These are phyloP conservation scores for Drosophila meridiana DNA, from an alignment of 2,888 invertebrate species.

Conservation along the genomic window DNA sequence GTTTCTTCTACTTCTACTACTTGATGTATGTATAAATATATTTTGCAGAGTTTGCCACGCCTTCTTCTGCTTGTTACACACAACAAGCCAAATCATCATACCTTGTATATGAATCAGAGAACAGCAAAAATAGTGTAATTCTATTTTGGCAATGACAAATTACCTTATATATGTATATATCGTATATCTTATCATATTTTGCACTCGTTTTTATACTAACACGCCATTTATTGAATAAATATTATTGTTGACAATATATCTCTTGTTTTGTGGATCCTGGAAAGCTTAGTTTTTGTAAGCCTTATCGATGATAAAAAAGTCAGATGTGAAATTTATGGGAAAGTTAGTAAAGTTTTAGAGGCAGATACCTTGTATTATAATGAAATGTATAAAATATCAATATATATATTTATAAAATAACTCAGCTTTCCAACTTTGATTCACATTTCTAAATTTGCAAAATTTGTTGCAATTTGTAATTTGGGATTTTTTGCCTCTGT, in stretches of 20 bases:
- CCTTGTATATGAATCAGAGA: background rate
- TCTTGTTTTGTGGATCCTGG: background rate
- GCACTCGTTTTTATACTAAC: slow-evolving; percentile 1
- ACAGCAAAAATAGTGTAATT: no score
- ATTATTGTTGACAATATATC: background rate
- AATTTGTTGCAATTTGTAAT: slow-evolving; percentile 16
- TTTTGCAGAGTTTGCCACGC: background rate
- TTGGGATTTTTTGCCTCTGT: background rate
- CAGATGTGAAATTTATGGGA: background rate
- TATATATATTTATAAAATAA: background rate
- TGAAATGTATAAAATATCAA: no score
- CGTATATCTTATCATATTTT: slow-evolving; percentile 25
- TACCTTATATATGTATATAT: background rate
- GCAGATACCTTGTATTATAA: background rate
- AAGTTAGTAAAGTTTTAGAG: background rate
- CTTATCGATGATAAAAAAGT: background rate
- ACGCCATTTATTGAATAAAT: slow-evolving; percentile 24
- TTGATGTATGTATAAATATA: background rate
- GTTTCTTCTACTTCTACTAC: no score
- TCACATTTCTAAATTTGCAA: slow-evolving; percentile 35
- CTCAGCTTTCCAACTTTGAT: slow-evolving; percentile 27
- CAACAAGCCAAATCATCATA: background rate
- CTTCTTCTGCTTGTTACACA: background rate
- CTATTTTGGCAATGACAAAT: slow-evolving; percentile 5
- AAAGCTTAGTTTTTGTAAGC: slow-evolving; percentile 9